These are phyloP conservation scores for Microchirus variegatus DNA, from an alignment of 2,797 vertebrate species.

Conservation along the genomic window DNA sequence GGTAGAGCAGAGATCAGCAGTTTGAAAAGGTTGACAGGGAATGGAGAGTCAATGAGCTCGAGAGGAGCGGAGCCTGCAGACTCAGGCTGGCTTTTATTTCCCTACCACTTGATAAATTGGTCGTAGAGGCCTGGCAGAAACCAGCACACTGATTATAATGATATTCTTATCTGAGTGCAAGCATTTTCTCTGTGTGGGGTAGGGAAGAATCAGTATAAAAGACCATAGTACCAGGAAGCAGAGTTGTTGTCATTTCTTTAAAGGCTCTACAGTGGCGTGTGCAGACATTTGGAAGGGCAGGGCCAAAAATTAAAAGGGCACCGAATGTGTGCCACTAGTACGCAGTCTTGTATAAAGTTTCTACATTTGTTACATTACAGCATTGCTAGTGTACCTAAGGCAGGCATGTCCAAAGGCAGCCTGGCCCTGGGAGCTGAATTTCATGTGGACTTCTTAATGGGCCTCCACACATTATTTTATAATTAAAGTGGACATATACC, in stretches of 20 bases:
- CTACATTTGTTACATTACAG: too few species aligned
- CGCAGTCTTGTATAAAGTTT: too few species aligned
- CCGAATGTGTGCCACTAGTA: too few species aligned
- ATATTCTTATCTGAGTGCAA: not conserved
- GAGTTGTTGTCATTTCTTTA: not conserved
- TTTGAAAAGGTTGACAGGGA: constrained; percentile 53
- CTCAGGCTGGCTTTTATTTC: constrained; percentile 46
- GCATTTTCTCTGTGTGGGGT: not conserved
- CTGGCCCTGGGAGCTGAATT: too few species aligned
- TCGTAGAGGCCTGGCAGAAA: constrained; percentile 16
- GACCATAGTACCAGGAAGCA: not conserved
- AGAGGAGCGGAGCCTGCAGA: constrained; percentile 21
- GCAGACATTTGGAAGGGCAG: too few species aligned
- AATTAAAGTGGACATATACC: too few species aligned
- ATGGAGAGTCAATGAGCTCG: constrained; percentile 21
- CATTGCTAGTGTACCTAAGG: too few species aligned
- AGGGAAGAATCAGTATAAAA: not conserved
- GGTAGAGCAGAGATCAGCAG: constrained; percentile 54
- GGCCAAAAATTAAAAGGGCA: too few species aligned
- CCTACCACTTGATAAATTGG: constrained; percentile 43
- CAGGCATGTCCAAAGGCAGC: too few species aligned
- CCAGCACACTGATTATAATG: constrained; percentile 11
- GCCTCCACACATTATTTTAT: too few species aligned
- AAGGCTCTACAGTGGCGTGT: not conserved
- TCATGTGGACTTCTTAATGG: too few species aligned